Conservation (phyloP, 2,888 invertebrate genomes). For the Zygaena filipendulae region DNA sequence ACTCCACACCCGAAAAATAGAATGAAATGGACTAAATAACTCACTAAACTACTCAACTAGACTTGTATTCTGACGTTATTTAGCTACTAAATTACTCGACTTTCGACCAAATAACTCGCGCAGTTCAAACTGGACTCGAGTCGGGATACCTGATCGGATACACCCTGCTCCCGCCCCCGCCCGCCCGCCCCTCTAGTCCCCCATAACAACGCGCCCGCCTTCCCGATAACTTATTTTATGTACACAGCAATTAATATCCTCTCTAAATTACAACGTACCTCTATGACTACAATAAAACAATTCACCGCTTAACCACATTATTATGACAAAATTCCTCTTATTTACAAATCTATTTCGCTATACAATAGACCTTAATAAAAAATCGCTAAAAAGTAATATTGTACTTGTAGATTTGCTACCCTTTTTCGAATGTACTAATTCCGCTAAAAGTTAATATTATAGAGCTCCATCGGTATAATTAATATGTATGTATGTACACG, state of each 20-base stretch:
- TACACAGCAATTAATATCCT: slow-evolving; percentile 50
- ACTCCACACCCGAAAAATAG: too few relatives aligned
- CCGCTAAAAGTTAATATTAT: slow-evolving; percentile 32
- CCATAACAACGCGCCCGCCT: slow-evolving; percentile 19
- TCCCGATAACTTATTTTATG: slow-evolving; percentile 44
- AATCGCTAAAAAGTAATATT: slow-evolving; percentile 63
- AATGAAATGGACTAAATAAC: too few relatives aligned
- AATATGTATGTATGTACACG: slow-evolving; percentile 37
- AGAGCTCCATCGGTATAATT: slow-evolving; percentile 24
- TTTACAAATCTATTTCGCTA: slow-evolving; percentile 54
- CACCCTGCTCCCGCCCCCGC: too few relatives aligned
- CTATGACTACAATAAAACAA: slow-evolving; percentile 66
- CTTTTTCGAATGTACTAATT: slow-evolving; percentile 54
- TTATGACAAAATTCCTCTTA: slow-evolving; percentile 67
- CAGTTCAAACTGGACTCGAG: too few relatives aligned
- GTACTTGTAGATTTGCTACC: slow-evolving; percentile 61
- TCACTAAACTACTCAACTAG: too few relatives aligned
- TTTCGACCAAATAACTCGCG: too few relatives aligned
- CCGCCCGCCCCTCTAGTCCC: slow-evolving; percentile 9
- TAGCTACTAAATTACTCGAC: too few relatives aligned
- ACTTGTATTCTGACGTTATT: too few relatives aligned
- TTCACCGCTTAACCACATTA: slow-evolving; percentile 63
- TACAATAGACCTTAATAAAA: slow-evolving; percentile 49
- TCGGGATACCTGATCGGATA: too few relatives aligned
- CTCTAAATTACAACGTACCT: slow-evolving; percentile 54